These are phyloP conservation scores for Coracopsis vasa DNA, from an alignment of 2,113 vertebrate genomes.

Conservation along the genomic window DNA sequence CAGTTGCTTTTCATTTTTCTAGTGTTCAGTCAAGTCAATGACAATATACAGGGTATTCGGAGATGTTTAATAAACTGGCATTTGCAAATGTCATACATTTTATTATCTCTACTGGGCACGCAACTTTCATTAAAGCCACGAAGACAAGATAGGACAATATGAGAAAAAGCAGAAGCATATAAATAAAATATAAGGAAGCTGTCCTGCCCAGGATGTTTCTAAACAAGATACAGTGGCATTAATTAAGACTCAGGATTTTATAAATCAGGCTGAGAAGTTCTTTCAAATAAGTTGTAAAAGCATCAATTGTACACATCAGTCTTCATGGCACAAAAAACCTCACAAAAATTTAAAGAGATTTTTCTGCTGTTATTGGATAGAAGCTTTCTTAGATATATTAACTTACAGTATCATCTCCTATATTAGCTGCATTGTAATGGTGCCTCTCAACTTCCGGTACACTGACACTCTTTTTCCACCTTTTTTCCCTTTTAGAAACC, in stretches of 20 bases:
- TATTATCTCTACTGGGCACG: not conserved
- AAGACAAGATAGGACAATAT: not conserved
- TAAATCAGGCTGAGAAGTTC: not conserved
- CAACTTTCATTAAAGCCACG: not conserved
- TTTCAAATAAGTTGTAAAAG: not conserved
- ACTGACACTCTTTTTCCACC: not conserved
- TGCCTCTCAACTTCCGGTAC: not conserved
- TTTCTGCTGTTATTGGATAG: not conserved
- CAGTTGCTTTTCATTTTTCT: conserved; percentile 16
- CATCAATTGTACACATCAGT: not conserved
- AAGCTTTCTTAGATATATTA: not conserved
- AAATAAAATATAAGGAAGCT: not conserved
- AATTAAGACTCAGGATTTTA: not conserved
- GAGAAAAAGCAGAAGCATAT: not conserved
- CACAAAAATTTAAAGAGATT: not conserved
- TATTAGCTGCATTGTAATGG: not conserved
- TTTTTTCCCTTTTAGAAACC: not conserved
- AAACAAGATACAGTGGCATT: not conserved
- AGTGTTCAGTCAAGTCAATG: not conserved
- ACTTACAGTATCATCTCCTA: not conserved
- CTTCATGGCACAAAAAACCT: not conserved
- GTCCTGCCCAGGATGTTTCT: not conserved
- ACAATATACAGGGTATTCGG: not conserved
- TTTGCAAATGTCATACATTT: conserved; percentile 54
- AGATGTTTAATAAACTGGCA: conserved; percentile 17